Evolutionary conservation across 2,888 invertebrate genomes (phyloP), one percentile per base, ranked within the genome.

Genomic region (Dusona sp.): DNA sequence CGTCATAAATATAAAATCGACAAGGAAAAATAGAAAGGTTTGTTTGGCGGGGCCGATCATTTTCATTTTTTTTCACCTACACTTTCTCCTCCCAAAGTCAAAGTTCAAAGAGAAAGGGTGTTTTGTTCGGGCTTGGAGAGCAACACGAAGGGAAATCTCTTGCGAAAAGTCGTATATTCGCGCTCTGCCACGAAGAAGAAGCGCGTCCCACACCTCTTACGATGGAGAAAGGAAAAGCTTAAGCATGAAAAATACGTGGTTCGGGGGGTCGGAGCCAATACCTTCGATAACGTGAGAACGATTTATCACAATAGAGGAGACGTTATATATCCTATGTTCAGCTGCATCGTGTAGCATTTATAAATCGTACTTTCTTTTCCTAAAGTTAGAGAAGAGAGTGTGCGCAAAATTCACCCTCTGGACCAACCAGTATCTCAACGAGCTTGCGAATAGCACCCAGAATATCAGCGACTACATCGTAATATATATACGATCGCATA

Each of bases 211-310:
- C 72, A 57, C 68, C 73, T 74, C 73, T 79, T 82, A 74, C 81
- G 64, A 61, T 79, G 78, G 72, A 84, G 83, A 80, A 87, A 84
- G 82, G 83, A 70, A 83, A 86, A 87, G 85, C 87, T 87, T 85
- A 84, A 85, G 83, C 87, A 87, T 88, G 88, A 89, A 88, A 88
- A 88, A 89, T 88, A 87, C 87, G 85, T 83, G 81, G 85, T 86
- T 70, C 83, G 80, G 83, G 83, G 81, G 81, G 83, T 87, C 84
- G 85, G 84, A 85, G 83, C 82, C 88, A 80, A 87, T 87, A 84
- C 79, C 79, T 80, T 80, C 86, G 86, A 88, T 88, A 88, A 86
- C 84, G 81, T 79, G 86, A 83, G 75, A 85, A 87, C 88, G 82
- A 88, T 89, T 89, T 87, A 89, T 89, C 88, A 88, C 85, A 87